A percentile compares a stretch with the other conserved stretches of the same genome.
Conservation (phyloP, 2,797 vertebrate genomes). For the Hipposideros larvatus region DNA sequence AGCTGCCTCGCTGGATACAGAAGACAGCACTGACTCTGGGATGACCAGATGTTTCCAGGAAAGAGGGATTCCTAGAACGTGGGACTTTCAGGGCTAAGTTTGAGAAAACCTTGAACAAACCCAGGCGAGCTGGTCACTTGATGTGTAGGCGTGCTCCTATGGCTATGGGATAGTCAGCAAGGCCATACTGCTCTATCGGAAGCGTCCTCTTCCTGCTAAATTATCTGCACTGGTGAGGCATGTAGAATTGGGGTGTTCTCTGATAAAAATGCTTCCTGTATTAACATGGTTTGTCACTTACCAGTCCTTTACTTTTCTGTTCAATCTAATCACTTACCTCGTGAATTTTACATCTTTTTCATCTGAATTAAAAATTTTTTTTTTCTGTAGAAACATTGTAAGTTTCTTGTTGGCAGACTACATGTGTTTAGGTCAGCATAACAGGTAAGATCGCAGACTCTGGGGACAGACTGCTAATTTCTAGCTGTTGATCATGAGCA, state of each 20-base stretch:
- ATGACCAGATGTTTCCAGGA: not conserved
- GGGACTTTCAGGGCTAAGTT: not conserved
- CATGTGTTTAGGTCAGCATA: not conserved
- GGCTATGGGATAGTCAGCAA: not conserved
- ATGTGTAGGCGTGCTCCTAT: not conserved
- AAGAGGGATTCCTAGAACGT: conserved; percentile 25
- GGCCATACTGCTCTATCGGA: not conserved
- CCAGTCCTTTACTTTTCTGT: not conserved
- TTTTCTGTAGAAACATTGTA: not conserved
- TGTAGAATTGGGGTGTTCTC: not conserved
- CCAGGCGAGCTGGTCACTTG: not conserved
- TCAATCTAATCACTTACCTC: not conserved
- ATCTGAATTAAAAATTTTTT: not conserved
- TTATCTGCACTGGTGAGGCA: not conserved
- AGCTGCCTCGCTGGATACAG: not conserved
- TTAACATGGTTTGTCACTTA: not conserved
- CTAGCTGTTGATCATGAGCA: not conserved
- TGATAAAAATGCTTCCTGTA: not conserved
- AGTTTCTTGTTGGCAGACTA: not conserved
- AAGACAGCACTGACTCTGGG: not conserved
- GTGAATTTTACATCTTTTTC: not conserved
- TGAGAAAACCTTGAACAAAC: not conserved
- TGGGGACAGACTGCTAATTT: not conserved
- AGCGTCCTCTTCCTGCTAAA: not conserved
- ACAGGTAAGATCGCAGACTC: not conserved